Evolutionary conservation across 2,888 invertebrate species (phyloP), one percentile per base, ranked within the genome.

Genomic region (Perizoma flavofasciatum): DNA sequence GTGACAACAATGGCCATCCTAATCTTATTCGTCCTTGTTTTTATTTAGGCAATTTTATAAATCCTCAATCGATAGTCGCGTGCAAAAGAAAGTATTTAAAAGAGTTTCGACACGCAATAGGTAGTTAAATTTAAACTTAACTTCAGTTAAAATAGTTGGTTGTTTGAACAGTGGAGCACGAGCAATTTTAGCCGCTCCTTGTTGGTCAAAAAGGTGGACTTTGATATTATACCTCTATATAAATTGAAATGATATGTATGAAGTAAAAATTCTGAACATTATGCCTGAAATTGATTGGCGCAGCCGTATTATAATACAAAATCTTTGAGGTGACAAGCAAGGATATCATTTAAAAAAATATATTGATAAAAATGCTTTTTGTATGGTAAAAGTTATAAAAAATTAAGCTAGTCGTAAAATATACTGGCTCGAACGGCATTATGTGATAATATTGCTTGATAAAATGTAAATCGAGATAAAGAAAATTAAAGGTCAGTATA

Each of bases 361-460:
- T 22, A 22, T 22, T 22, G 22, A 22, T 37, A 6, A 4, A 37
- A 37, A 59, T 49, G 58, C 53, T 49, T 53, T 40, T 32, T 48
- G 7, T 40, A 39, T 40, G 7, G 4, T 37, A 7, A 5, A 5
- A 6, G 37, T 37, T 37, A 46, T 40, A n/a, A 8, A 46, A 39
- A 41, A 8, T 48, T 35, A 40, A 41, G 44, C 49, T 43, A 52
- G 43, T 5, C 11, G 22, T 65, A 56, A 47, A 58, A 54, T 57
- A 71, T 71, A 67, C 63, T 64, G 76, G 81, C 79, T 80, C 79
- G 74, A 67, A 72, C 41, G 80, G 79, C 81, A 74, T 81, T 80
- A 58, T 83, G 83, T 84, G 83, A 84, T 22, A 22, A 22, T 84
- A 84, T 77, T 70, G 84, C 83, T 83, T 79, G 71, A 71, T 72